Percentiles rank a stretch among this genome's conserved stretches.
Evolutionary conservation across 2,888 invertebrate genomes (phyloP).

Genomic region (Dasypolia templi): DNA sequence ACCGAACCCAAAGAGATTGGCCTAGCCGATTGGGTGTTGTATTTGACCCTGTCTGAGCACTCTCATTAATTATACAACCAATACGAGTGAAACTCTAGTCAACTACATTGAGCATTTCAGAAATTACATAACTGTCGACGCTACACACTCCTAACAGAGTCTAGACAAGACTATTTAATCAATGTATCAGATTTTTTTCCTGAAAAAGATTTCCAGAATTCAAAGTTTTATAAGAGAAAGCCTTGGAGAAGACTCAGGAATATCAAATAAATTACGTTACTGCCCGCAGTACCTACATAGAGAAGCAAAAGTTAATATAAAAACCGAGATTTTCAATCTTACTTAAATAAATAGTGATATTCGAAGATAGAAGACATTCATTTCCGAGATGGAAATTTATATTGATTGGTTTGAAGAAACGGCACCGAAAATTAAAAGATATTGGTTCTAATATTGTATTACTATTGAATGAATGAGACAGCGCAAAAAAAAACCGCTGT

Average conservation of each 20-base stretch:
- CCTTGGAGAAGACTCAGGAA: neutral
- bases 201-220: neutral
- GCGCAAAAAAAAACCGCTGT: constrained; percentile 33
- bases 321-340: constrained; percentile 14
- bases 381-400: constrained; percentile 35
- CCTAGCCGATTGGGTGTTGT: neutral
- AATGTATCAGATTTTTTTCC: neutral
- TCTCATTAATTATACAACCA: constrained; percentile 35
- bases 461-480: constrained; percentile 37
- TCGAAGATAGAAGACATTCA: constrained; percentile 6
- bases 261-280: constrained; percentile 24
- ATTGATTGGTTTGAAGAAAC: constrained; percentile 30
- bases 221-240: neutral
- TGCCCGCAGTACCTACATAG: neutral
- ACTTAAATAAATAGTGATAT: constrained; percentile 8
- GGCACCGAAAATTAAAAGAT: constrained; percentile 39
- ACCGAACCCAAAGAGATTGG: neutral
- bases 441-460: constrained; percentile 39
- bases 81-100: constrained; percentile 28
- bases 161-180: neutral
- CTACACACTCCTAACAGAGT: neutral
- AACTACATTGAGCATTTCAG: constrained; percentile 19
- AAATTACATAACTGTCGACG: constrained; percentile 13
- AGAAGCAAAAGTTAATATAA: neutral
- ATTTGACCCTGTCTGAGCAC: constrained; percentile 25